phyloP scores from a whole-genome alignment of 2,113 vertebrate genomes.

The Rousettus leschenaultii region DNA sequence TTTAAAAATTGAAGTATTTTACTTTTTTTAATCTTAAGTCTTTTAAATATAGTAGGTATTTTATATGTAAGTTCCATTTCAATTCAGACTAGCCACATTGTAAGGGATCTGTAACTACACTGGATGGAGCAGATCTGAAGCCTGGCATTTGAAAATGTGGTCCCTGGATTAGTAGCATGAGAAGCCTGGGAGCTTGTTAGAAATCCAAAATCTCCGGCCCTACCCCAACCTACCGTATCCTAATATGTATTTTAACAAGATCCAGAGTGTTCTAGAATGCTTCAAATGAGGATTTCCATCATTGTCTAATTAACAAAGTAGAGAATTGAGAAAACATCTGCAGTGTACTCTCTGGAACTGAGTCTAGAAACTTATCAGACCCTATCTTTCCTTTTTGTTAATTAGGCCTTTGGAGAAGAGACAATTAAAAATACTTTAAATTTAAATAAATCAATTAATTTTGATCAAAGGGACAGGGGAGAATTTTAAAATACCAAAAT shows the following conservation, averaged over 20 bases:
- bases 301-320: background rate
- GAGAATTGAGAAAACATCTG: background rate
- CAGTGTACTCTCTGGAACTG: conserved; percentile 1
- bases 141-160: background rate
- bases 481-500: conserved; percentile 37
- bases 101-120: background rate
- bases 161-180: background rate
- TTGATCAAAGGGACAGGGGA: background rate
- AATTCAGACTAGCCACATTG: background rate
- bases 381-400: background rate
- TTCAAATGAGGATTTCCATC: conserved; percentile 2
- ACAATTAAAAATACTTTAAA: conserved; percentile 36
- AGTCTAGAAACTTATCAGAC: conserved; percentile 25
- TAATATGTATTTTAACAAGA: background rate
- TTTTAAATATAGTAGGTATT: background rate
- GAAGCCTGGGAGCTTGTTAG: background rate
- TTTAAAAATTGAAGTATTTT: conserved; percentile 13
- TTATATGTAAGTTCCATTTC: background rate
- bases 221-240: background rate
- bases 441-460: conserved; percentile 37
- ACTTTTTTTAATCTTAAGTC: background rate
- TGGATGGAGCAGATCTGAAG: background rate
- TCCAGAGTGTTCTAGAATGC: background rate
- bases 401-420: conserved; percentile 10
- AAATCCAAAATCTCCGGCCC: background rate